Conservation (phyloP, 2,113 vertebrate species). For the Catharus fuscescens region DNA sequence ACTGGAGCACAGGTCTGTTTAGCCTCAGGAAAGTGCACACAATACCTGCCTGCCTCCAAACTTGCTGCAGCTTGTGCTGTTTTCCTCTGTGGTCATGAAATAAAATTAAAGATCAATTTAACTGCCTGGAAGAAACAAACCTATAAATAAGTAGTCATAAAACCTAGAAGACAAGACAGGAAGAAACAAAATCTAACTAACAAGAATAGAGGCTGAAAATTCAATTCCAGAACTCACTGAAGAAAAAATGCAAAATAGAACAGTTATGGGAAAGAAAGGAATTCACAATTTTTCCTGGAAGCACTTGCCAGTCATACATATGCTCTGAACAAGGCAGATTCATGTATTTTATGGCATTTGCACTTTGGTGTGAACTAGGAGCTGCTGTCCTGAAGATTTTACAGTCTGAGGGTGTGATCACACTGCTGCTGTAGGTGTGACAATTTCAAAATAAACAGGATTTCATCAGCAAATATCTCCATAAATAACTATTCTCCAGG, state of each 20-base stretch:
- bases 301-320: background rate
- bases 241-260: background rate
- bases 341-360: background rate
- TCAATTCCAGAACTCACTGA: background rate
- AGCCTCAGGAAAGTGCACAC: constrained; percentile 33
- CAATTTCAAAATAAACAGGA: background rate
- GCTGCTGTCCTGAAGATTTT: background rate
- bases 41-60: constrained; percentile 31
- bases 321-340: background rate
- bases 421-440: background rate
- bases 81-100: constrained; percentile 56
- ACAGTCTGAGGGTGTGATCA: background rate
- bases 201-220: constrained; percentile 3
- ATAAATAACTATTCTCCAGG: background rate
- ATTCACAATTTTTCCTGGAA: background rate
- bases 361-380: background rate
- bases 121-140: constrained; percentile 57
- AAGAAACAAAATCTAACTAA: constrained; percentile 23
- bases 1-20: constrained; percentile 21
- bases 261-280: background rate
- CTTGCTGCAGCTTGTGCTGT: constrained; percentile 50
- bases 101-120: constrained; percentile 67
- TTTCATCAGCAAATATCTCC: background rate
- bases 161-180: constrained; percentile 46
- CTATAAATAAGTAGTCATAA: constrained; percentile 62